phyloP scores from a whole-genome alignment of 2,797 vertebrate genomes.

The Urocyon cinereoargenteus region DNA sequence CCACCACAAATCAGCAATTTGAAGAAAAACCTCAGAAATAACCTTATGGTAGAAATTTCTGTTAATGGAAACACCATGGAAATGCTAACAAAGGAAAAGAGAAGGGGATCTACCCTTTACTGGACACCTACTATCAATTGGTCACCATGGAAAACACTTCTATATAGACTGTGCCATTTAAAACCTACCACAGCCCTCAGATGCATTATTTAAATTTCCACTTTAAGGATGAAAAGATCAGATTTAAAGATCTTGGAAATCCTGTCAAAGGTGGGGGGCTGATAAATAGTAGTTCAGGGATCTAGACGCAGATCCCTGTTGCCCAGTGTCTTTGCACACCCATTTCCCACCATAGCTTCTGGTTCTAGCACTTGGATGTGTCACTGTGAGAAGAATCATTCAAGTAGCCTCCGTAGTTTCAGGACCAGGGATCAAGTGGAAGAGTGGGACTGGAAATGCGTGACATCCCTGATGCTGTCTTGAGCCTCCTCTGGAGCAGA shows the following conservation, averaged over 20 bases:
- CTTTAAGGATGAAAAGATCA: neutral
- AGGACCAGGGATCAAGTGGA: neutral
- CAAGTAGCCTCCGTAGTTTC: neutral
- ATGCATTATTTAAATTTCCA: neutral
- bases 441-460: neutral
- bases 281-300: neutral
- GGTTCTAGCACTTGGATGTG: neutral
- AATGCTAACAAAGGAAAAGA: neutral
- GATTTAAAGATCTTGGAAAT: neutral
- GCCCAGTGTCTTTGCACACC: neutral
- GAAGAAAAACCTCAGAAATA: constrained; percentile 52
- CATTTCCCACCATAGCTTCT: neutral
- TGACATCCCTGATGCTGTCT: neutral
- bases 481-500: neutral
- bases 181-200: neutral
- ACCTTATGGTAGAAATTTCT: constrained; percentile 38
- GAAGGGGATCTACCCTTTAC: neutral
- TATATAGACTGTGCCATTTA: neutral
- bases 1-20: constrained; percentile 47
- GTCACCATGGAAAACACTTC: neutral
- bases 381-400: neutral
- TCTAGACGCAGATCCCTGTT: neutral
- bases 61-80: neutral
- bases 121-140: neutral
- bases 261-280: neutral